These are phyloP conservation scores for Edolisoma coerulescens DNA, from an alignment of 2,113 vertebrate species.

Conservation along the genomic window DNA sequence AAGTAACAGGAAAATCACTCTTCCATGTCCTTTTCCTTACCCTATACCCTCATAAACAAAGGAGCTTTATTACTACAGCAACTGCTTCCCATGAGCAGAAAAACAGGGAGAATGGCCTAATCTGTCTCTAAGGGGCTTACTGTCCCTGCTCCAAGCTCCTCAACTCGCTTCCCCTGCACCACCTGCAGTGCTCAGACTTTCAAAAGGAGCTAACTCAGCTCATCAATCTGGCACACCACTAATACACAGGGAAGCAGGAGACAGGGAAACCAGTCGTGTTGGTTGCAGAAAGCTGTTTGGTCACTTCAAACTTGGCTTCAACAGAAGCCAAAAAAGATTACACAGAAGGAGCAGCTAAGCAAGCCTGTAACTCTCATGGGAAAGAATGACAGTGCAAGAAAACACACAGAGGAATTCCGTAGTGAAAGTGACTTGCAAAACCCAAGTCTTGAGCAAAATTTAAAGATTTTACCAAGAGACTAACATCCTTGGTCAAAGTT, in stretches of 20 bases:
- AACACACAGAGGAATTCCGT: background rate
- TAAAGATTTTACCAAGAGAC: background rate
- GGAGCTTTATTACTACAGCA: background rate
- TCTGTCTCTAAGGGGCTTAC: conserved; percentile 13
- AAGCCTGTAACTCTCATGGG: background rate
- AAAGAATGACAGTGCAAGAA: background rate
- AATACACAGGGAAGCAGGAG: background rate
- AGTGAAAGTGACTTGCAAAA: background rate
- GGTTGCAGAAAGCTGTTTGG: background rate
- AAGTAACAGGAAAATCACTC: background rate
- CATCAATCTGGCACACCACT: background rate
- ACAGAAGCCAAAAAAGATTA: background rate
- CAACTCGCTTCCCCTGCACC: background rate
- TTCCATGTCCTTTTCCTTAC: background rate
- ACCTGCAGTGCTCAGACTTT: background rate
- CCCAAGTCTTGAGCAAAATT: background rate
- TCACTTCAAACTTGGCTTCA: background rate
- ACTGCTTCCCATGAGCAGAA: background rate
- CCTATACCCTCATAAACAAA: background rate
- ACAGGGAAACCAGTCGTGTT: background rate
- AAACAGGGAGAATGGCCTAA: background rate
- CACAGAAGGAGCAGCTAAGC: background rate
- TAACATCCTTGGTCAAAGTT: background rate
- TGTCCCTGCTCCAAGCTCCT: background rate
- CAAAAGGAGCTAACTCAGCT: background rate